Evolutionary conservation across 1,140 invertebrate genomes (phyloP).

Genomic region (Listronotus oregonensis): DNA sequence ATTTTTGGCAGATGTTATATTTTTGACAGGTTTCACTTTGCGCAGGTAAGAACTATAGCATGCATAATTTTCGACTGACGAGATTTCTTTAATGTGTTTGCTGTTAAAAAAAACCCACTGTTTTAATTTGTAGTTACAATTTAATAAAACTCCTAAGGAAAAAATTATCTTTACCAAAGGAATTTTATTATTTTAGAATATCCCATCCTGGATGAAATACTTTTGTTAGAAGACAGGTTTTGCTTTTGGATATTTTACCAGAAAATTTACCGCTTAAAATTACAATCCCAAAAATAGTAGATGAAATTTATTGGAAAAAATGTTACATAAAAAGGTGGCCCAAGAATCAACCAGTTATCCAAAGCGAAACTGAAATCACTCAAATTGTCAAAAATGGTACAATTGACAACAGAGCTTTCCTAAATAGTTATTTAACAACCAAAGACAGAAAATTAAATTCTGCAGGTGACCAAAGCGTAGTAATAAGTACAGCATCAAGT

Average conservation of each 20-base stretch:
- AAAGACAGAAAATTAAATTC: not conserved
- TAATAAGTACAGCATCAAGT: not conserved
- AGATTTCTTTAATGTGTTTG: too few relatives aligned
- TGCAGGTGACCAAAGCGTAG: not conserved
- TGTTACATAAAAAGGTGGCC: slow-evolving; percentile 31
- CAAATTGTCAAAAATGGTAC: slow-evolving; percentile 4
- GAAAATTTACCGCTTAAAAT: slow-evolving; percentile 16
- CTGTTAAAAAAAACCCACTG: too few relatives aligned
- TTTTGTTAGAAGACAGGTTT: slow-evolving; percentile 20
- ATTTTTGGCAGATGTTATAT: too few relatives aligned
- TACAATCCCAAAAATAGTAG: slow-evolving; percentile 23
- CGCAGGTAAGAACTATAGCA: too few relatives aligned
- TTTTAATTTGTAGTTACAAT: too few relatives aligned
- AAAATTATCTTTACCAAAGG: not conserved
- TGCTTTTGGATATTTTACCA: slow-evolving; percentile 27
- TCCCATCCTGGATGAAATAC: slow-evolving; percentile 29
- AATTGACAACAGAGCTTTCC: not conserved
- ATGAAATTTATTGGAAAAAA: slow-evolving; percentile 33
- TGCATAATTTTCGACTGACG: too few relatives aligned
- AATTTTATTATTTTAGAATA: slow-evolving; percentile 22
- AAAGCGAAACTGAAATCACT: not conserved
- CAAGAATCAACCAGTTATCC: slow-evolving; percentile 4
- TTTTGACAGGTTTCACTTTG: too few relatives aligned
- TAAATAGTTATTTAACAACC: not conserved
- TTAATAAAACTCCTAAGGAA: too few relatives aligned